A percentile compares a stretch with the other conserved stretches of the same genome.
Evolutionary conservation across 2,113 vertebrate species (phyloP).

Genomic region (Oophaga pumilio): DNA sequence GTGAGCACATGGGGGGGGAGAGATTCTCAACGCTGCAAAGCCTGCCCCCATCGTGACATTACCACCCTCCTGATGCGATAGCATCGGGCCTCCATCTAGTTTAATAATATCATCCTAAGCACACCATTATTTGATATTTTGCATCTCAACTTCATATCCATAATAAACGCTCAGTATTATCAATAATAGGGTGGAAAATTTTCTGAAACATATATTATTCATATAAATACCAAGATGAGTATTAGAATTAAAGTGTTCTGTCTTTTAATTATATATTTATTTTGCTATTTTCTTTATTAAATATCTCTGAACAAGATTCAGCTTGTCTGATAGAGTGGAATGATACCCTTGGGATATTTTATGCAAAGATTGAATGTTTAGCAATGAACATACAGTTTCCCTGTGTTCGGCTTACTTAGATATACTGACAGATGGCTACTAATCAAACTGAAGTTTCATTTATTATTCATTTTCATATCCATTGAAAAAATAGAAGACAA

Average conservation of each 20-base stretch:
- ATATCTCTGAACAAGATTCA: constrained; percentile 5
- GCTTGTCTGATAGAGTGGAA: constrained; percentile 4
- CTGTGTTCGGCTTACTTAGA: neutral
- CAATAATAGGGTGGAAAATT: no score
- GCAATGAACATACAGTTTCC: neutral
- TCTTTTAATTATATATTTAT: neutral
- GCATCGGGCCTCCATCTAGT: no score
- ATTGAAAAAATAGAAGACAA: neutral
- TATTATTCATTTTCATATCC: constrained; percentile 11
- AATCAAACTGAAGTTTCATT: constrained; percentile 12
- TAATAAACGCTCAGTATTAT: no score
- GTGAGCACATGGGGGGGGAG: no score
- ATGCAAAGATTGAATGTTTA: neutral
- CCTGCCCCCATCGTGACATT: no score
- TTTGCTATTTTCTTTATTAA: neutral
- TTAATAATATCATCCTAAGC: no score
- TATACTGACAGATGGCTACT: neutral
- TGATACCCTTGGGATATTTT: constrained; percentile 30
- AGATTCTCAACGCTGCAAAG: no score
- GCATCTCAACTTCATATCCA: no score
- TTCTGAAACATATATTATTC: neutral
- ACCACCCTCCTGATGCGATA: no score
- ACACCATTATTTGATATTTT: no score
- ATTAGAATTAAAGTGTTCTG: neutral
- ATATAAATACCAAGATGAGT: neutral